Conservation (phyloP, 2,888 invertebrate genomes). For the Scaptomyza cyrtandrae region DNA sequence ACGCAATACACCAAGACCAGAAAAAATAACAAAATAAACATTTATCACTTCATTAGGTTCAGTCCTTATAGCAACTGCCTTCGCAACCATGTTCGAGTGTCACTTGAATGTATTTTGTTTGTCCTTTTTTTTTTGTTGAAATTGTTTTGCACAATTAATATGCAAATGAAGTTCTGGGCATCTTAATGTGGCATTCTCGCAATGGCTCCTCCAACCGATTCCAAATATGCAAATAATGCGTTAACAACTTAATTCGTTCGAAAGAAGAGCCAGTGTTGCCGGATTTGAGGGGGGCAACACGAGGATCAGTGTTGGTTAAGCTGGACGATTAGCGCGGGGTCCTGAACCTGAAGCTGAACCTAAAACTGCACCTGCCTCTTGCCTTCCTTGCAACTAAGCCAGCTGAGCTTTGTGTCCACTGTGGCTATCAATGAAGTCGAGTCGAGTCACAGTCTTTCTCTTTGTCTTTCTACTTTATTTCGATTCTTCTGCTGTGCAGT, state of each 20-base stretch:
- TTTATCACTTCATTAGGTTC: constrained; percentile 75
- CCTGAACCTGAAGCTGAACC: constrained; percentile 43
- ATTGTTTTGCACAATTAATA: constrained; percentile 82
- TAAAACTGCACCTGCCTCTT: background rate
- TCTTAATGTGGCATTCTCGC: constrained; percentile 72
- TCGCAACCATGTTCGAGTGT: constrained; percentile 49
- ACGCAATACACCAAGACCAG: background rate
- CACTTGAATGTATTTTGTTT: constrained; percentile 48
- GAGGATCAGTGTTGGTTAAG: constrained; percentile 20
- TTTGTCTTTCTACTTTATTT: background rate
- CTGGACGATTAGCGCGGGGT: constrained; percentile 55
- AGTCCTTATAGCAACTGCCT: constrained; percentile 14
- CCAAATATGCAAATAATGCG: constrained; percentile 83
- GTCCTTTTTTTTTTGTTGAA: constrained; percentile 32
- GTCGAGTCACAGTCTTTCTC: background rate
- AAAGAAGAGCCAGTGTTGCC: constrained; percentile 3
- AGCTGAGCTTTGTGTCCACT: constrained; percentile 25
- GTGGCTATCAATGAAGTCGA: constrained; percentile 5
- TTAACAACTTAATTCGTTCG: constrained; percentile 83
- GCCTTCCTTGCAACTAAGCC: constrained; percentile 4
- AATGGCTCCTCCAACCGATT: constrained; percentile 17
- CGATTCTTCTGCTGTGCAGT: background rate
- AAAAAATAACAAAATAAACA: constrained; percentile 34
- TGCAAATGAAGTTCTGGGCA: constrained; percentile 76
- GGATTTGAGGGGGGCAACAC: background rate